phyloP scores from a whole-genome alignment of 2,113 vertebrate species.

The Ammospiza nelsoni region DNA sequence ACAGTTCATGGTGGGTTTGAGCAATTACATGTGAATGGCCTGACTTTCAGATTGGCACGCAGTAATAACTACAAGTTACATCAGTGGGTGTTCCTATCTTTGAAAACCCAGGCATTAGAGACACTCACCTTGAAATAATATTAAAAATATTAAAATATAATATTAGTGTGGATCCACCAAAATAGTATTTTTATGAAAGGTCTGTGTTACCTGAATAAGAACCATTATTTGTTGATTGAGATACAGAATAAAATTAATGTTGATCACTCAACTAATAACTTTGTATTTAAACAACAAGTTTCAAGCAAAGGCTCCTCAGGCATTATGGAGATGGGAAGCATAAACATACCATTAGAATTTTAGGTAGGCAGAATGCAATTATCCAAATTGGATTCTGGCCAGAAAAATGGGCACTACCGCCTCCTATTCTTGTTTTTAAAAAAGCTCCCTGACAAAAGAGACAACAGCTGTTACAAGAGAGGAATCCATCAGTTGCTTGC shows the following conservation, averaged over 20 bases:
- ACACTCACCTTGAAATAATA: background rate
- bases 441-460: background rate
- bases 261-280: slow-evolving; percentile 36
- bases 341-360: slow-evolving; percentile 44
- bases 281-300: slow-evolving; percentile 33
- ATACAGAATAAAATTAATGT: slow-evolving; percentile 12
- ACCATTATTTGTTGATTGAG: background rate
- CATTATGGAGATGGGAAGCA: slow-evolving; percentile 6
- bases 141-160: background rate
- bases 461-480: background rate
- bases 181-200: background rate
- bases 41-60: background rate
- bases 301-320: slow-evolving; percentile 33
- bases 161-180: background rate
- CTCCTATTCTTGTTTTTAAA: slow-evolving; percentile 7
- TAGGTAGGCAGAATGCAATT: slow-evolving; percentile 59
- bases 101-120: background rate
- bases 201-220: background rate
- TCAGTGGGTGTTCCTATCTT: background rate
- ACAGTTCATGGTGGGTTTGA: background rate
- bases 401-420: background rate
- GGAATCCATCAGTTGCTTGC: background rate
- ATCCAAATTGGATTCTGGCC: slow-evolving; percentile 45
- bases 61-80: background rate
- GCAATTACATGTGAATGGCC: background rate